These are phyloP conservation scores for Panonychus citri DNA, from an alignment of 1,140 invertebrate species.

Conservation along the genomic window DNA sequence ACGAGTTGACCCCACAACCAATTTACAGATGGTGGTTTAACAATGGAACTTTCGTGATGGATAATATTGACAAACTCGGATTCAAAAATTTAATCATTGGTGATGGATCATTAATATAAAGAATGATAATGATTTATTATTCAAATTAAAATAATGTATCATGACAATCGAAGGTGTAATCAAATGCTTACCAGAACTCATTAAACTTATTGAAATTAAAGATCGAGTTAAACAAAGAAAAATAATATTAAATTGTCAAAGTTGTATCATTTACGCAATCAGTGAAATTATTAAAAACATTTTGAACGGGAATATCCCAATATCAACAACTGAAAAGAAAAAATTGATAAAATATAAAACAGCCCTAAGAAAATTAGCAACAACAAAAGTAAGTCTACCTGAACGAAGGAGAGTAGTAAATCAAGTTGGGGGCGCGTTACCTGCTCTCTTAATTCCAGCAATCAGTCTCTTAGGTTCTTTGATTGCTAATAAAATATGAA, in stretches of 20 bases:
- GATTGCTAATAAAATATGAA: no score
- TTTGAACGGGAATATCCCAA: background rate
- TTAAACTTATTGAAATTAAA: background rate
- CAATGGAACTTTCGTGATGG: no score
- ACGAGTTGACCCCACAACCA: no score
- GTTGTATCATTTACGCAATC: background rate
- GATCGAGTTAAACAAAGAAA: background rate
- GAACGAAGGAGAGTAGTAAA: background rate
- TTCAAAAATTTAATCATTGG: no score
- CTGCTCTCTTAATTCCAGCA: background rate
- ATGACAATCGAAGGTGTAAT: background rate
- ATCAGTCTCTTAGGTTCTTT: no score
- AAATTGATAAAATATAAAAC: background rate
- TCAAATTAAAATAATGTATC: background rate
- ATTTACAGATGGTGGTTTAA: no score
- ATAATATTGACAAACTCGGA: no score
- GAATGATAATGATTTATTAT: no score
- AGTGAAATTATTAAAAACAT: background rate
- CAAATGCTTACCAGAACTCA: background rate
- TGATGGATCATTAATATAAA: no score
- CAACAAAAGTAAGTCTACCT: background rate
- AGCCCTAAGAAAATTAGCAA: background rate
- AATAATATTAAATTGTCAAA: background rate
- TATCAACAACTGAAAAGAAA: background rate
- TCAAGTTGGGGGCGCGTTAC: background rate